Percentiles rank a stretch among this genome's conserved stretches.
Evolutionary conservation across 2,797 vertebrate species (phyloP).

Genomic region (Alcedo quadribrachys): DNA sequence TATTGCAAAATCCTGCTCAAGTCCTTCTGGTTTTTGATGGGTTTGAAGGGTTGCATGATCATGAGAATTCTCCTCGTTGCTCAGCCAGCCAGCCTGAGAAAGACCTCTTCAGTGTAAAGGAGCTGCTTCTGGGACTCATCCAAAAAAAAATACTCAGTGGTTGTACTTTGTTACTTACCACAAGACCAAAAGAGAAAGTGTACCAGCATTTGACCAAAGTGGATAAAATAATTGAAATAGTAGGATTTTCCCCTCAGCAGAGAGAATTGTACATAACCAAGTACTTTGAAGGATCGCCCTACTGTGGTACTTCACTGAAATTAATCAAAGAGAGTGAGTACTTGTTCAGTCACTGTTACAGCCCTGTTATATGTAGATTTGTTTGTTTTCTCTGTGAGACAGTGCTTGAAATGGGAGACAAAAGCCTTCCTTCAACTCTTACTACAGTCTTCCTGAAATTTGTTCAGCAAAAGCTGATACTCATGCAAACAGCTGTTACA

Average conservation of each 20-base stretch:
- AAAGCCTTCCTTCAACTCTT: slow-evolving; percentile 83
- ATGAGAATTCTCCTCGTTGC: slow-evolving; percentile 77
- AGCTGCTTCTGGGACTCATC: slow-evolving; percentile 85
- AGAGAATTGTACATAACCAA: slow-evolving; percentile 77
- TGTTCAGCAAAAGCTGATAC: slow-evolving; percentile 70
- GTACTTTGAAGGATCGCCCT: slow-evolving; percentile 77
- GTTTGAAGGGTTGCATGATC: slow-evolving; percentile 83
- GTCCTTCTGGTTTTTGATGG: slow-evolving; percentile 90
- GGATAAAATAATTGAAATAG: slow-evolving; percentile 84
- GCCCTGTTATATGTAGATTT: slow-evolving; percentile 83
- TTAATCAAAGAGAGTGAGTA: slow-evolving; percentile 76
- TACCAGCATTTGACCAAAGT: slow-evolving; percentile 82
- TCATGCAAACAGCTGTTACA: background rate
- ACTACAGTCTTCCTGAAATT: slow-evolving; percentile 82
- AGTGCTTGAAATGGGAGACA: slow-evolving; percentile 21
- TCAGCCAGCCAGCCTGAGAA: slow-evolving; percentile 56
- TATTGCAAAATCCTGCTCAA: slow-evolving; percentile 80
- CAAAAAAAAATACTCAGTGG: slow-evolving; percentile 87
- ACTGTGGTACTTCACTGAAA: slow-evolving; percentile 55
- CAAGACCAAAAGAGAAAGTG: slow-evolving; percentile 83
- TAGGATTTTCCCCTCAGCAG: slow-evolving; percentile 83
- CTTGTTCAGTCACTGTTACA: slow-evolving; percentile 85
- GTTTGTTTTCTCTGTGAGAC: slow-evolving; percentile 82
- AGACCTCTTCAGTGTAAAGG: slow-evolving; percentile 75
- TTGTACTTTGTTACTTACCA: slow-evolving; percentile 86